These are phyloP conservation scores for Halcyon senegalensis DNA, from an alignment of 2,113 vertebrate genomes.

Conservation along the genomic window DNA sequence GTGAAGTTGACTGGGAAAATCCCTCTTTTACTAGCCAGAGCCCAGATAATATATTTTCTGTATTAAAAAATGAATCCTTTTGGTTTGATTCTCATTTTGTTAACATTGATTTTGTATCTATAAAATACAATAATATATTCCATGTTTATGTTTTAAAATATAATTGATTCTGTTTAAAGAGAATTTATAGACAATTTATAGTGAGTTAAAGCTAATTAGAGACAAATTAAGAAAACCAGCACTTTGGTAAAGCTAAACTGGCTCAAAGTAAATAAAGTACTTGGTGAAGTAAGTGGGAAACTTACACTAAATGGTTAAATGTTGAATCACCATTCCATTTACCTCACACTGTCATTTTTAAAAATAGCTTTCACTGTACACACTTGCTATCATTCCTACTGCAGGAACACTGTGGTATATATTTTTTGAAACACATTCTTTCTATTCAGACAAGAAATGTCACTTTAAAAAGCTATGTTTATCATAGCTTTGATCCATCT, in stretches of 20 bases:
- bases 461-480: neutral
- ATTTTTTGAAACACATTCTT: neutral
- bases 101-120: neutral
- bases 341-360: neutral
- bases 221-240: neutral
- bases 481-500: neutral
- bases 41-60: neutral
- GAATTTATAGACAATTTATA: neutral
- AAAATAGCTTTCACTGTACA: neutral
- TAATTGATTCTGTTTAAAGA: neutral
- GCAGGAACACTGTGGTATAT: neutral
- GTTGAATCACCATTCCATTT: conserved; percentile 12
- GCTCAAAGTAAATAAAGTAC: conserved; percentile 16
- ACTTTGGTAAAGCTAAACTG: conserved; percentile 7
- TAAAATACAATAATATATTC: conserved; percentile 16
- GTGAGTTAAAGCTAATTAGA: neutral
- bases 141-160: neutral
- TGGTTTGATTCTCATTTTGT: neutral
- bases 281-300: neutral
- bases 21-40: neutral
- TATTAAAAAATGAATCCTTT: neutral
- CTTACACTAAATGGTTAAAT: conserved; percentile 24
- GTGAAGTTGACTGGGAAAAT: neutral
- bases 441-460: neutral
- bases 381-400: neutral